Percentiles rank a stretch among this genome's conserved stretches.
Evolutionary conservation across 2,797 vertebrate species (phyloP).

Genomic region (Pitangus sulphuratus): DNA sequence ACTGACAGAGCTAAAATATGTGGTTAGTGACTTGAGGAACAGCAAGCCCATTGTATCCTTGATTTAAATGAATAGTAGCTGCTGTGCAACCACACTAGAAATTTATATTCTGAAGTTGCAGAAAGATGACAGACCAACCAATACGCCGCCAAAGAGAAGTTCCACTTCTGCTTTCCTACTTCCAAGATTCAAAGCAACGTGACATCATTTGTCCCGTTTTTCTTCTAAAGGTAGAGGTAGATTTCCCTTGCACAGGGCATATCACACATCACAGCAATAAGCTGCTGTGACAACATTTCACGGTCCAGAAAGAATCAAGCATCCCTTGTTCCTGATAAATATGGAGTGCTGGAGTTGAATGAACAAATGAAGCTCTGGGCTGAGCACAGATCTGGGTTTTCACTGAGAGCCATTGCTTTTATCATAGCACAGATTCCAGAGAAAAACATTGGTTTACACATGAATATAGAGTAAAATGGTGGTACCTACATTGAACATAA

Average conservation of each 20-base stretch:
- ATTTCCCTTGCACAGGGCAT: neutral
- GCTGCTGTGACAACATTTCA: neutral
- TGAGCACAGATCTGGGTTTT: neutral
- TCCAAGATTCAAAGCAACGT: neutral
- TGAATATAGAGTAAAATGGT: neutral
- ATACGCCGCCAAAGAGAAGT: neutral
- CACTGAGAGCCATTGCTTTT: neutral
- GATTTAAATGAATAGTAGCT: neutral
- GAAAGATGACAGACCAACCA: neutral
- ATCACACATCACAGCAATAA: neutral
- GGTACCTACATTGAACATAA: neutral
- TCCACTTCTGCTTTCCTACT: neutral
- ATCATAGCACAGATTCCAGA: neutral
- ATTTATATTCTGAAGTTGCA: neutral
- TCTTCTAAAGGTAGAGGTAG: neutral
- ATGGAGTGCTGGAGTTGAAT: neutral
- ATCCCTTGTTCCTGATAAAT: neutral
- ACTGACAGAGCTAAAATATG: neutral
- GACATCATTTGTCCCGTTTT: neutral
- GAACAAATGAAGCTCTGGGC: rapidly evolving
- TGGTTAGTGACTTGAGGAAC: neutral
- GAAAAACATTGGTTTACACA: neutral
- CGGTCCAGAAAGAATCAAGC: neutral
- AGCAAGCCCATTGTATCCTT: neutral
- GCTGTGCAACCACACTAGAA: neutral